Base-by-base conservation (phyloP, 2,888 invertebrate genomes). In the Melinopterus prodromus region DNA sequence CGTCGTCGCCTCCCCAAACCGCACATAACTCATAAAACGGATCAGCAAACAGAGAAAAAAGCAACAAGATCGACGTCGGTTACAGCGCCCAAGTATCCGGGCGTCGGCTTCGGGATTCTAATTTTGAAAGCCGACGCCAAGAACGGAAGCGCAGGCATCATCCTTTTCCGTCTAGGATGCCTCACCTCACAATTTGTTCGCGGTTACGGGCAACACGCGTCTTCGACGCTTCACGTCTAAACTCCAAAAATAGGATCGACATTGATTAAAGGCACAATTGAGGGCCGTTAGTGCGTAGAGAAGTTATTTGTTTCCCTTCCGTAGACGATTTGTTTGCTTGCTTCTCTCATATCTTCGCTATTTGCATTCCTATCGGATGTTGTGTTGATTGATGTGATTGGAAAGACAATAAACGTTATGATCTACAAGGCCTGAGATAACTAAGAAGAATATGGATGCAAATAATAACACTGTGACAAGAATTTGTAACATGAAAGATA, bases 161-260 rank as follows among this genome's bases (percentile, higher is more conserved):
- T 53, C 53, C 53, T 53, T 53, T 53, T 12, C 53, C 53, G 53
- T 53, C 53, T 53, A 53, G 53, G 53, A 53, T 7, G 53, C 53
- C 53, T 53, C 53, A 53, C 53, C 53, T 53, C 53, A 53, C 53
- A 53, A 53, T 53, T 53, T 53, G 53, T 53, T 53, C 53, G 53
- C 53, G 53, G 53, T 53, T 53, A 53, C 53, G 53, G 12, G 12
- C 53, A 53, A 53, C 53, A 53, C 12, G 53, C 53, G 53, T 53
- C 26, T 26, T 26, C 53, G 53, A 53, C 7, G 53, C 26, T 53
- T 9, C 53, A 7, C 53, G 53, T 53, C 53, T 53, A 53, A 53
- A 53, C 12, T 9, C 53, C 53, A 53, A 53, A 53, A 53, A 53
- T 53, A 53, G 53, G 12, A 53, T 12, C 5, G 53, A 53, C 53